Evolutionary conservation across 2,888 invertebrate genomes (phyloP).

Genomic region (Macaria liturata): DNA sequence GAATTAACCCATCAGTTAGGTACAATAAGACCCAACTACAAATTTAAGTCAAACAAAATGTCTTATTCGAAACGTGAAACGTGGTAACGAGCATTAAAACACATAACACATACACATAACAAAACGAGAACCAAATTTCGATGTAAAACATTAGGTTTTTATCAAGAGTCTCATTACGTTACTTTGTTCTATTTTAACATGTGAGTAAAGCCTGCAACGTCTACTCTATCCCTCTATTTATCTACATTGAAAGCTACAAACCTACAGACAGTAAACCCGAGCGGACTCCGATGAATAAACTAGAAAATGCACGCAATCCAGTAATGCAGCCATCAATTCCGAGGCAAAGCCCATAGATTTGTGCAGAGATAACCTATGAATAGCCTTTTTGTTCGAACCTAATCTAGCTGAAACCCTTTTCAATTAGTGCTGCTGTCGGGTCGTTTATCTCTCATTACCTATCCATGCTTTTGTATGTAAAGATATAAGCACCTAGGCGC

Average conservation of each 20-base stretch:
- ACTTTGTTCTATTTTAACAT: too few species aligned
- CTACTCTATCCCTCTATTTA: neutral
- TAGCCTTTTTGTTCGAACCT: conserved; percentile 36
- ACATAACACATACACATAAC: too few species aligned
- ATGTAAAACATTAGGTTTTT: too few species aligned
- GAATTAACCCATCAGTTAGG: too few species aligned
- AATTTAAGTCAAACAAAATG: too few species aligned
- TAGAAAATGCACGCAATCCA: conserved; percentile 30
- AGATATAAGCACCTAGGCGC: conserved; percentile 4
- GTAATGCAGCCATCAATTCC: conserved; percentile 35
- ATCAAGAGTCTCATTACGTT: too few species aligned
- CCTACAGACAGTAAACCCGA: too few species aligned
- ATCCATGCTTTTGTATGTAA: conserved; percentile 14
- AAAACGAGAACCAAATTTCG: too few species aligned
- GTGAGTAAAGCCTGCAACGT: too few species aligned
- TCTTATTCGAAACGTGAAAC: too few species aligned
- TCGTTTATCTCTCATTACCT: conserved; percentile 29
- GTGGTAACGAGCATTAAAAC: too few species aligned
- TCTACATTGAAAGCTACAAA: neutral
- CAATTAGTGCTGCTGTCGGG: conserved; percentile 35
- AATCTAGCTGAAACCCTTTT: conserved; percentile 40
- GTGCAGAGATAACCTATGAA: conserved; percentile 34
- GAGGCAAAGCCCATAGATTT: conserved; percentile 32
- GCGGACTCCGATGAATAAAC: conserved; percentile 13
- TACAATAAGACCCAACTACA: too few species aligned